These are phyloP conservation scores for Amniataba percoides DNA, from an alignment of 2,797 vertebrate species.

Conservation along the genomic window DNA sequence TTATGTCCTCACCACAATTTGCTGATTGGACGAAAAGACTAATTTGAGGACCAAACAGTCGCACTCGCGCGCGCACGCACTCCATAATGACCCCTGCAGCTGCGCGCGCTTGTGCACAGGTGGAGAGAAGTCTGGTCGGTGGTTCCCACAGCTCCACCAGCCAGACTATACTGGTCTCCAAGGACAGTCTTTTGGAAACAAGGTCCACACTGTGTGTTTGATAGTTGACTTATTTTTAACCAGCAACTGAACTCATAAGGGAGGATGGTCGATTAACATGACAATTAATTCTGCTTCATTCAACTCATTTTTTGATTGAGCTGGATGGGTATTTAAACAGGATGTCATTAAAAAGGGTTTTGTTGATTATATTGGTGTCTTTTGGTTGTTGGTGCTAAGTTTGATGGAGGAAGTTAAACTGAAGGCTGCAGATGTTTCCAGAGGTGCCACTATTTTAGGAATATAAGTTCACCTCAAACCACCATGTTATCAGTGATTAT, in stretches of 20 bases:
- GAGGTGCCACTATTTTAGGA: neutral
- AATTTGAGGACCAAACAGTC: constrained; percentile 2
- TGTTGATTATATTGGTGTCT: neutral
- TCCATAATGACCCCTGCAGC: constrained; percentile 21
- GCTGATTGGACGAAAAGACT: neutral
- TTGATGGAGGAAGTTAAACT: too few relatives aligned
- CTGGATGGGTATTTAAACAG: neutral
- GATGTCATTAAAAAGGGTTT: neutral
- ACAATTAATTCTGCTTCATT: neutral
- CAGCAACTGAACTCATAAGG: neutral
- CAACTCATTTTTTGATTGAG: neutral
- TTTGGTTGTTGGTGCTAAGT: neutral
- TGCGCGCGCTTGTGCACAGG: constrained; percentile 56
- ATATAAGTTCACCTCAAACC: neutral
- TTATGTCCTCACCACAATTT: neutral
- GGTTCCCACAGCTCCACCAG: constrained; percentile 54
- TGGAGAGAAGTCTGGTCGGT: constrained; percentile 30
- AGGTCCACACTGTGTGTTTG: constrained; percentile 3
- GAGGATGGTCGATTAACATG: neutral
- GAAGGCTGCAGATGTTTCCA: neutral
- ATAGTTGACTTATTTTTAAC: neutral
- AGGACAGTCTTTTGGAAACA: constrained; percentile 2
- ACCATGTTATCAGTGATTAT: neutral
- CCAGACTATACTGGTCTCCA: constrained; percentile 29
- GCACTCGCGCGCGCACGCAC: neutral